These are phyloP conservation scores for Entelurus aequoreus DNA, from an alignment of 2,113 vertebrate species.

Conservation along the genomic window DNA sequence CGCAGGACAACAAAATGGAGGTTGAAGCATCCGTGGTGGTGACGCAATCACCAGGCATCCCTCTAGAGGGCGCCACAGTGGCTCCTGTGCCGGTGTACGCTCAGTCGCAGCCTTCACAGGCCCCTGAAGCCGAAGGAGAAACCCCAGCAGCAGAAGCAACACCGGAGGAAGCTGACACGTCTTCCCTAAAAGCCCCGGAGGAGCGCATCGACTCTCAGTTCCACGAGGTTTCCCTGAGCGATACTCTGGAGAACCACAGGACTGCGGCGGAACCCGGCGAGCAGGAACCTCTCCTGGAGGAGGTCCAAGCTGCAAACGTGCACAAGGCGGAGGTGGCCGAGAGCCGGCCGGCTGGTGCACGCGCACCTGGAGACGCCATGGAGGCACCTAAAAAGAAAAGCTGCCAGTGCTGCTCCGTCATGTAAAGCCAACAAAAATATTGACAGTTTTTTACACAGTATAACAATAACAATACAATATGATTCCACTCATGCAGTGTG, in stretches of 20 bases:
- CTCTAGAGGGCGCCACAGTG: constrained; percentile 31
- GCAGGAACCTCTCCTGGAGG: constrained; percentile 58
- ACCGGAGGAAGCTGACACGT: constrained; percentile 13
- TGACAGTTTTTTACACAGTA: not conserved
- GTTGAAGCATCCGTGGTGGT: constrained; percentile 1
- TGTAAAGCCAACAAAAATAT: constrained; percentile 51
- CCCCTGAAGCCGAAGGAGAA: constrained; percentile 1
- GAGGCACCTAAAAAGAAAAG: constrained; percentile 55
- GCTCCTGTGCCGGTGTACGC: constrained; percentile 41
- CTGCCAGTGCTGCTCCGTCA: constrained; percentile 73
- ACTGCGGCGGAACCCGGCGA: constrained; percentile 33
- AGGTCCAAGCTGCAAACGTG: constrained; percentile 17
- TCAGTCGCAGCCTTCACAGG: constrained; percentile 7
- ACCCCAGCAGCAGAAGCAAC: not conserved
- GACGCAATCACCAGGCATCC: constrained; percentile 7
- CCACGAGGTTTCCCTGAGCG: constrained; percentile 65
- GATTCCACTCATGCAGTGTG: not conserved
- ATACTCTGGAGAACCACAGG: constrained; percentile 20
- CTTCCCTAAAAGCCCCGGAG: not conserved
- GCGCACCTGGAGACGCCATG: constrained; percentile 11
- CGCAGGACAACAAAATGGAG: not conserved
- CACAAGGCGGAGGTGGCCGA: constrained; percentile 16
- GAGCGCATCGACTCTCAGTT: constrained; percentile 37
- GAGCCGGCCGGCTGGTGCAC: constrained; percentile 4
- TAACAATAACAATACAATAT: not conserved